Conservation (phyloP, 2,797 vertebrate genomes). For the Mus caroli region DNA sequence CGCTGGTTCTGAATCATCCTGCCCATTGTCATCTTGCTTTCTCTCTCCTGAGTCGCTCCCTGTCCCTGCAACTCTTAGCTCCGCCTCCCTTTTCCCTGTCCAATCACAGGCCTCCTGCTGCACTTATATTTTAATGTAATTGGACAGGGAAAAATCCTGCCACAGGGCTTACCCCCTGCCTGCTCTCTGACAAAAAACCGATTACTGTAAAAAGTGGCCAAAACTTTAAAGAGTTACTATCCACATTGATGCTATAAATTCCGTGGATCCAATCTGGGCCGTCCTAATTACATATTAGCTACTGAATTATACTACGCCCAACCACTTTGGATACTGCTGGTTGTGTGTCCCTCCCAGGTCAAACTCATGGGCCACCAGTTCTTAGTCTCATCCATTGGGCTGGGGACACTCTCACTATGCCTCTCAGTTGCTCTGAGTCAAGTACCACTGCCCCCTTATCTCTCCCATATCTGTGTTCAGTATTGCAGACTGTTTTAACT, state of each 20-base stretch:
- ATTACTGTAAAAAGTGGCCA: background rate
- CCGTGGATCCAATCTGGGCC: background rate
- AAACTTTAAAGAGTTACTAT: background rate
- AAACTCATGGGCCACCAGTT: background rate
- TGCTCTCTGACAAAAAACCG: no score
- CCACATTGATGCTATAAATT: background rate
- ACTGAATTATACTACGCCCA: background rate
- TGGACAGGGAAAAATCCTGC: no score
- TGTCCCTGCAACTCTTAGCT: no score
- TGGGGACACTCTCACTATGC: background rate
- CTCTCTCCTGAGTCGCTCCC: no score
- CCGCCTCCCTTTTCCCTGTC: no score
- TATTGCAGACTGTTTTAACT: background rate
- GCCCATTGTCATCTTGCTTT: no score
- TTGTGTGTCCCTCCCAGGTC: background rate
- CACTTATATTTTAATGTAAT: no score
- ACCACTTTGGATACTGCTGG: background rate
- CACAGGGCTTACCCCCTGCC: background rate
- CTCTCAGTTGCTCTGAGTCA: background rate
- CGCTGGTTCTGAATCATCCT: no score
- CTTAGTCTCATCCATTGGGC: background rate
- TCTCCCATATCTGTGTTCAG: background rate
- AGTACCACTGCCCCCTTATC: background rate
- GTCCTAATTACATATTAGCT: background rate
- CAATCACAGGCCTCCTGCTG: no score